Evolutionary conservation across 2,797 vertebrate species (phyloP), one percentile per base, ranked within the genome.

Genomic region (Brachymystax lenok): DNA sequence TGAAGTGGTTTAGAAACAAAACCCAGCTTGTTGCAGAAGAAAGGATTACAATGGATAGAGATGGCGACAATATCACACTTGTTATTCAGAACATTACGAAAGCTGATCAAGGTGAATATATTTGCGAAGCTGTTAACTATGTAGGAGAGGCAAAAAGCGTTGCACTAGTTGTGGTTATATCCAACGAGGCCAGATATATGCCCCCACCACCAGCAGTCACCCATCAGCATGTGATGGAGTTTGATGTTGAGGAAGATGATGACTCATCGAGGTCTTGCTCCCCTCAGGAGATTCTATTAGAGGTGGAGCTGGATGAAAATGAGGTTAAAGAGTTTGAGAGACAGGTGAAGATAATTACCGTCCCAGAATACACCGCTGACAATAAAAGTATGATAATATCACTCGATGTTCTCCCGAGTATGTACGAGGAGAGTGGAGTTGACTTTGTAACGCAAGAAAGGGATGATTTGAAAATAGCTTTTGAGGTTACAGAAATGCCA

Each of bases 311-410:
- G 79, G 97, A 98, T 95, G 98, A 99, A 90, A 96, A 95, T 80
- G 96, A 99, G 74, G 96, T 99, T 61, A 96, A 96, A 80, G 98
- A 99, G 85, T 99, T 98, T 95, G 98, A 99, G 89, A 99, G 94
- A 82, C 97, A 98, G 81, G 94, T 99, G n/a, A 99, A 98, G 93
- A 99, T 99, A 79, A 95, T 99, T 85, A 98, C 98, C 4, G 96
- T 96, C 77, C 98, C 98, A 1, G 96, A 99, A 88, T 98, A 98
- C 88, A 95, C 95, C 10, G 91, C 96, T 3, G 97, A 99, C 85
- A 97, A 96, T 86, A 99, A 98, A 88, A 98, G 96, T 84, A 98
- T 99, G 96, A 94, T 99, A 72, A 96, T 99, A 85, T 99, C 96
- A 74, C 89, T 99, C 77, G 97, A 99, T 86, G 97, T 99, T 27